Conservation (phyloP, 2,797 vertebrate genomes). For the Micrastur ruficollis region DNA sequence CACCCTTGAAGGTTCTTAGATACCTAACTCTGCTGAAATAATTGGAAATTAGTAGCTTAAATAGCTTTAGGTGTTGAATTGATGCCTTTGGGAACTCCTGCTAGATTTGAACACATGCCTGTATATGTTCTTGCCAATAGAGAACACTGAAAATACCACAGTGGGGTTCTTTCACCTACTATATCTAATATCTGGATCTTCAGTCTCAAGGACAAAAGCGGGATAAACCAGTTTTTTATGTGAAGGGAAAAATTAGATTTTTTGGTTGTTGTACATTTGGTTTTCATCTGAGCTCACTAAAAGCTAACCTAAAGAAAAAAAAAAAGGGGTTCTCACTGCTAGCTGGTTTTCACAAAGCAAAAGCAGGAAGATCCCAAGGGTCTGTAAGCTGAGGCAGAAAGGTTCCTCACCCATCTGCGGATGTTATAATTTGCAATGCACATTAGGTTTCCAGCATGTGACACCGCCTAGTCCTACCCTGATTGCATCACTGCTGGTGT, state of each 20-base stretch:
- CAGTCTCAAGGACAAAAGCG: not conserved
- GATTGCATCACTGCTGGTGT: constrained; percentile 15
- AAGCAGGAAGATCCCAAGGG: not conserved
- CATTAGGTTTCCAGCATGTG: not conserved
- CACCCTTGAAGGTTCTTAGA: not conserved
- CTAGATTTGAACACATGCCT: not conserved
- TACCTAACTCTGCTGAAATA: not conserved
- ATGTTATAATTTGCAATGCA: constrained; percentile 12
- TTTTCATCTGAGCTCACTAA: not conserved
- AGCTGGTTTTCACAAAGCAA: not conserved
- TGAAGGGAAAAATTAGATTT: not conserved
- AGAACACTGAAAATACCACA: not conserved
- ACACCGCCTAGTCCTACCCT: not conserved
- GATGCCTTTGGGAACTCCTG: not conserved
- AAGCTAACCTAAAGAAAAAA: not conserved
- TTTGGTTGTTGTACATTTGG: not conserved
- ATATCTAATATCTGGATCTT: not conserved
- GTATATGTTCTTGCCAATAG: not conserved
- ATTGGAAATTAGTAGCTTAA: not conserved
- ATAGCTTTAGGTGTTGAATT: not conserved
- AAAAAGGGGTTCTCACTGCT: not conserved
- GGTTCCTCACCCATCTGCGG: not conserved
- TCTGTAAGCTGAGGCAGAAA: not conserved
- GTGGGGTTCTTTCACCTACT: not conserved
- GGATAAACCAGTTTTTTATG: not conserved